phyloP scores from a whole-genome alignment of 2,797 vertebrate species.

The Ibycter americanus region DNA sequence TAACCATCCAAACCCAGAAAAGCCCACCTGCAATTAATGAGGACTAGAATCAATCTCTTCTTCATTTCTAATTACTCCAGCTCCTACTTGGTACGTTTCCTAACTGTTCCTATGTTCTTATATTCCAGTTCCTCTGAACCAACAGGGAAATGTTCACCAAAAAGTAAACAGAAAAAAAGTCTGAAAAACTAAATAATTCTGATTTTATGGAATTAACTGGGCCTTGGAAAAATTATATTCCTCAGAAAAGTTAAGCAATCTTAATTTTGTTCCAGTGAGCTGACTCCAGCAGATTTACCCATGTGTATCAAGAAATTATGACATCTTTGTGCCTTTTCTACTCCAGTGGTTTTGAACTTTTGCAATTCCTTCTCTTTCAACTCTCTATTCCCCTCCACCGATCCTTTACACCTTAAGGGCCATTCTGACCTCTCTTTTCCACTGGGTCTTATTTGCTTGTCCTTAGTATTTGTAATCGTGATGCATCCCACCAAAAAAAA shows the following conservation, averaged over 20 bases:
- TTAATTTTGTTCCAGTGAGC: slow-evolving; percentile 2
- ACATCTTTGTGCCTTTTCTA: slow-evolving; percentile 22
- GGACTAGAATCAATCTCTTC: neutral
- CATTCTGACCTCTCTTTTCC: slow-evolving; percentile 32
- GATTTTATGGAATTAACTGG: neutral
- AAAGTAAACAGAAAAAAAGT: neutral
- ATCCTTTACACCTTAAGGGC: slow-evolving; percentile 51
- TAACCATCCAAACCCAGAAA: neutral
- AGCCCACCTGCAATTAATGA: neutral
- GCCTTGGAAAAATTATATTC: neutral
- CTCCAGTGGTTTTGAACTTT: slow-evolving; percentile 31
- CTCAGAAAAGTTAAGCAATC: neutral
- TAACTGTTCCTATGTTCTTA: neutral
- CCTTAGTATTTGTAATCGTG: neutral
- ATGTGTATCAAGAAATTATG: slow-evolving; percentile 7
- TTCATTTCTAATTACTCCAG: neutral
- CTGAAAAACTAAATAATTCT: neutral
- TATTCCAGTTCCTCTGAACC: neutral
- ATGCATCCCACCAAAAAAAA: neutral
- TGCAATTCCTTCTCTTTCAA: slow-evolving; percentile 18
- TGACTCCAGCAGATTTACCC: neutral
- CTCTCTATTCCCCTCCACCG: slow-evolving; percentile 35
- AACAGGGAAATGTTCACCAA: neutral
- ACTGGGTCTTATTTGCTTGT: neutral
- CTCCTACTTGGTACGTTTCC: neutral